These are phyloP conservation scores for Gastracanthus pulcherrimus DNA, from an alignment of 2,888 invertebrate genomes.

Conservation along the genomic window DNA sequence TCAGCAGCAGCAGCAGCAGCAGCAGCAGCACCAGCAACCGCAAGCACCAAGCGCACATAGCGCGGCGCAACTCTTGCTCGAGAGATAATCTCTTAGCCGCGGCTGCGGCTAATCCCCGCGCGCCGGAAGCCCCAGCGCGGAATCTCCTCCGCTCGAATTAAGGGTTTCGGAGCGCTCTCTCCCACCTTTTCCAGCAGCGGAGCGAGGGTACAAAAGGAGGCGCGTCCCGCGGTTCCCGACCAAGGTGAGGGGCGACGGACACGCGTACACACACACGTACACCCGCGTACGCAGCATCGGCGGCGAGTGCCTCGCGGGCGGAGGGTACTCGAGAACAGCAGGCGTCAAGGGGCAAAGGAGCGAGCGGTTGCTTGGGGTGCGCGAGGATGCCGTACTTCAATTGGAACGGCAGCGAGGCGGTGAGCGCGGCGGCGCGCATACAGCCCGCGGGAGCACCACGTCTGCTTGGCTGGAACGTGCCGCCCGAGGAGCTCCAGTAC, in stretches of 20 bases:
- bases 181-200: no score
- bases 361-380: no score
- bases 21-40: no score
- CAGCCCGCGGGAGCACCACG: constrained; percentile 74
- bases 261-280: no score
- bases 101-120: constrained; percentile 67
- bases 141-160: no score
- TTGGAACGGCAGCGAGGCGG: constrained; percentile 25
- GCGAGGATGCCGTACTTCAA: constrained; percentile 59
- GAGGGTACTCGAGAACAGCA: not conserved
- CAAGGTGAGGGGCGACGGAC: no score
- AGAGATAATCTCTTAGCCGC: constrained; percentile 70
- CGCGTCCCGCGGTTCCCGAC: not conserved
- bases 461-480: constrained; percentile 87
- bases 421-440: constrained; percentile 70
- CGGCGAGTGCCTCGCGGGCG: no score
- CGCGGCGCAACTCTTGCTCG: not conserved
- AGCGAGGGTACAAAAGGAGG: constrained; percentile 51
- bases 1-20: no score
- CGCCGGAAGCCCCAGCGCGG: constrained; percentile 56
- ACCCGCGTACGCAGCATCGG: no score
- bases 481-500: constrained; percentile 86
- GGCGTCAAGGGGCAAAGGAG: constrained; percentile 9
- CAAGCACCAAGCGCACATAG: no score
- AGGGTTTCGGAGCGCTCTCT: constrained; percentile 56